Evolutionary conservation across 1,140 invertebrate genomes (phyloP).

Genomic region (Ceratina calcarata): DNA sequence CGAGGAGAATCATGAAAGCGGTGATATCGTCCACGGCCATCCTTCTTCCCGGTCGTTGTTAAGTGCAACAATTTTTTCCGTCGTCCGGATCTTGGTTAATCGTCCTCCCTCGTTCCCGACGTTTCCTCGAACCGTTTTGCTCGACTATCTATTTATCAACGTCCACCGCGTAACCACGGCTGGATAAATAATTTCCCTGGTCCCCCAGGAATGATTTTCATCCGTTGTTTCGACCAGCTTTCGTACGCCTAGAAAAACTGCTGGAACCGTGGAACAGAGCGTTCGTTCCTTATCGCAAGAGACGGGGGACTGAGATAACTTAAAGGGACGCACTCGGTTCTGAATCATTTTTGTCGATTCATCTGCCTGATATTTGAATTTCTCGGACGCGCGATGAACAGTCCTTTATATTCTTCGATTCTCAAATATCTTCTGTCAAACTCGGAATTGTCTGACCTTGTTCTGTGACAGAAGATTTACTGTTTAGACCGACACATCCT

Average conservation of each 20-base stretch:
- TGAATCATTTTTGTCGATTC: too few relatives aligned
- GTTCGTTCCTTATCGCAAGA: not conserved
- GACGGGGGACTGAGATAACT: too few relatives aligned
- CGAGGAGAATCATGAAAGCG: not conserved
- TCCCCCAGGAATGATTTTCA: slow-evolving; percentile 2
- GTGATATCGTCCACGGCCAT: not conserved
- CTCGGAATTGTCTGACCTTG: not conserved
- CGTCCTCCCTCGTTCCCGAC: slow-evolving; percentile 34
- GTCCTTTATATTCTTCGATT: not conserved
- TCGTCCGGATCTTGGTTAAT: slow-evolving; percentile 45
- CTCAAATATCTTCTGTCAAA: not conserved
- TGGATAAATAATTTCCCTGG: slow-evolving; percentile 58
- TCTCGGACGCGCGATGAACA: too few relatives aligned
- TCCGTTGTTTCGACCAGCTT: not conserved
- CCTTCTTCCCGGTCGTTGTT: not conserved
- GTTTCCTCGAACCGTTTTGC: slow-evolving; percentile 32
- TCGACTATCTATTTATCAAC: slow-evolving; percentile 57
- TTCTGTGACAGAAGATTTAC: not conserved
- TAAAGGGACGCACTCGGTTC: too few relatives aligned
- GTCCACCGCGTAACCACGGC: slow-evolving; percentile 31
- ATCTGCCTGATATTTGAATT: too few relatives aligned
- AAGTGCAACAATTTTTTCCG: slow-evolving; percentile 22
- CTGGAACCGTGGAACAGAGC: not conserved
- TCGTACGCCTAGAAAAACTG: not conserved
- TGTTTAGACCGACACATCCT: not conserved